Evolutionary conservation across 2,113 vertebrate species (phyloP).

Genomic region (Spermophilus dauricus): DNA sequence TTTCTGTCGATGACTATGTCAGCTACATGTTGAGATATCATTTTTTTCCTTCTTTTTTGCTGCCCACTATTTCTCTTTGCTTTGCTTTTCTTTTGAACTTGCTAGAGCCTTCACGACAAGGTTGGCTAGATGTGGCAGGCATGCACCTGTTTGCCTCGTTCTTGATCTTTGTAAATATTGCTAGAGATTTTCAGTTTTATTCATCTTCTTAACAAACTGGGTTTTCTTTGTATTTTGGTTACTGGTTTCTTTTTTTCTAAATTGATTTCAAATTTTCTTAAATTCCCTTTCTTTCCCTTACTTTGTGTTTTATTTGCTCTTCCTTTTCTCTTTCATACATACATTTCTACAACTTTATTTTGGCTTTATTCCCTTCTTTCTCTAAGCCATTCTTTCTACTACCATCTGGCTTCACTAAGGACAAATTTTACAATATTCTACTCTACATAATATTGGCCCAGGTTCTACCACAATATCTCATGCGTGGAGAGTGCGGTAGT

Average conservation of each 20-base stretch:
- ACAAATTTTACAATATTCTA: neutral
- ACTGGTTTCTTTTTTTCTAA: neutral
- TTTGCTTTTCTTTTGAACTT: neutral
- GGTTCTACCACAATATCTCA: neutral
- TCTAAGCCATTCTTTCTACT: neutral
- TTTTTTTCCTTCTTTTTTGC: neutral
- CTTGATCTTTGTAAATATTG: neutral
- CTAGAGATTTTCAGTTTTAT: neutral
- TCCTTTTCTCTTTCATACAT: neutral
- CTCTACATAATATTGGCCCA: neutral
- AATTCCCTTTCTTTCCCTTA: neutral
- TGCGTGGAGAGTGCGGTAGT: neutral
- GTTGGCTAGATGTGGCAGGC: neutral
- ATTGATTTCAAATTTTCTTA: slow-evolving; percentile 29
- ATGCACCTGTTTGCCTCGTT: neutral
- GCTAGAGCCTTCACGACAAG: neutral
- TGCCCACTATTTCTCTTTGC: neutral
- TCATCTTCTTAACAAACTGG: neutral
- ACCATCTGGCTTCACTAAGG: neutral
- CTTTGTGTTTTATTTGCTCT: neutral
- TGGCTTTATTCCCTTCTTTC: neutral
- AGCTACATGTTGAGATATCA: neutral
- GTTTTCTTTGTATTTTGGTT: neutral
- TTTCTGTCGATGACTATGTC: neutral
- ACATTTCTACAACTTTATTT: neutral